phyloP scores from a whole-genome alignment of 64 coral and sea anemone genomes.

The Stichodactyla mertensii region DNA sequence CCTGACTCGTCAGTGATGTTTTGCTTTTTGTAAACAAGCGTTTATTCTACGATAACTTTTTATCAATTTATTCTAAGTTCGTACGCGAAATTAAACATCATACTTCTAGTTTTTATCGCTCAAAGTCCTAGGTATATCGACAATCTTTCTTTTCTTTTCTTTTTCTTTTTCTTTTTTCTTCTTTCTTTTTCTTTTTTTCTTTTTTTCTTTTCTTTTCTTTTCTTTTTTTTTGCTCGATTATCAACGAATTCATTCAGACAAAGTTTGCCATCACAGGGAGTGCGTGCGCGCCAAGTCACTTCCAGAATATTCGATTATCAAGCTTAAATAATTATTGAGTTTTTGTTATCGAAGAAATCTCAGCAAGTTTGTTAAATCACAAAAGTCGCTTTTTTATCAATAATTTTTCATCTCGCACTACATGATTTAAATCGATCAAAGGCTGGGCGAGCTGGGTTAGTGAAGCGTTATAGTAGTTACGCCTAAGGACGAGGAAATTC shows the following conservation, averaged over 20 bases:
- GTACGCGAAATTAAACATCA: too few species aligned
- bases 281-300: background rate
- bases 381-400: background rate
- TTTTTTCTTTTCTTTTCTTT: background rate
- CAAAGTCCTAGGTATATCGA: too few species aligned
- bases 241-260: background rate
- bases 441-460: background rate
- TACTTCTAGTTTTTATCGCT: too few species aligned
- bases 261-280: background rate
- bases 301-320: background rate
- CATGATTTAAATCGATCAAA: background rate
- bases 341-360: slow-evolving; percentile 7
- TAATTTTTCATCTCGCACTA: background rate
- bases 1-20: background rate
- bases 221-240: background rate
- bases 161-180: background rate
- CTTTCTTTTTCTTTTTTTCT: background rate
- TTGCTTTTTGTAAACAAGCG: background rate
- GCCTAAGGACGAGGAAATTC: background rate
- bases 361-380: slow-evolving; percentile 1
- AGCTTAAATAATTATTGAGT: background rate
- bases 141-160: background rate
- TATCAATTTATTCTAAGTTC: too few species aligned
- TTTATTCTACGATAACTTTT: background rate
- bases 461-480: background rate